Evolutionary conservation across 2,113 vertebrate genomes (phyloP).

Genomic region (Aphelocoma coerulescens): DNA sequence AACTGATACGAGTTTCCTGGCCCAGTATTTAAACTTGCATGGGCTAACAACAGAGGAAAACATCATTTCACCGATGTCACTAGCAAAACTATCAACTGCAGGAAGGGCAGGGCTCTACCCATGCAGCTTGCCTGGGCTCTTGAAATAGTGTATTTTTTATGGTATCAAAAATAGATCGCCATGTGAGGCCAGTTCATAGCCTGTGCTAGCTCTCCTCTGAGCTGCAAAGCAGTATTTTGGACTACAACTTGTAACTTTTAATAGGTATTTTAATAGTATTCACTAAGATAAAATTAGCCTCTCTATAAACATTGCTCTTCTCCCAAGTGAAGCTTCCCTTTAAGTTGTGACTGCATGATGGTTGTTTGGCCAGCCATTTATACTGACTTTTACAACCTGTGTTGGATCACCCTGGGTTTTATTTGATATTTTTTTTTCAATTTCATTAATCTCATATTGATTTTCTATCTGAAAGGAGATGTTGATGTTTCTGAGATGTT

Average conservation of each 20-base stretch:
- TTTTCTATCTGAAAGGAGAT: neutral
- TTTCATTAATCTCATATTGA: neutral
- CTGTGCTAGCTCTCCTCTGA: neutral
- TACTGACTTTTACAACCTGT: neutral
- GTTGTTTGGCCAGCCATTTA: neutral
- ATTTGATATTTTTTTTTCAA: neutral
- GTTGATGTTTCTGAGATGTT: neutral
- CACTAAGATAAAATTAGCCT: neutral
- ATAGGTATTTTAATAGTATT: neutral
- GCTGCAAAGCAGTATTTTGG: neutral
- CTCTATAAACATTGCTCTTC: neutral
- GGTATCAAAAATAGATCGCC: neutral
- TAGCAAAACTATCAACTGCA: neutral
- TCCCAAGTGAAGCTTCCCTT: neutral
- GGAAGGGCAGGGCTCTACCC: neutral
- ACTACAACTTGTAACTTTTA: neutral
- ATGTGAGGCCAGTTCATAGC: neutral
- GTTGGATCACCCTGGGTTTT: neutral
- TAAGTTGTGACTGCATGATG: neutral
- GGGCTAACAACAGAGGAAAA: neutral
- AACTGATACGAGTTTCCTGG: neutral
- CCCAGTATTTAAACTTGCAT: neutral
- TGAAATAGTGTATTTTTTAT: neutral
- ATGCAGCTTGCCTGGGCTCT: neutral
- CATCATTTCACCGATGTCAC: neutral